Base-by-base conservation (phyloP, 2,113 vertebrate genomes). In the Limnothrissa miodon region DNA sequence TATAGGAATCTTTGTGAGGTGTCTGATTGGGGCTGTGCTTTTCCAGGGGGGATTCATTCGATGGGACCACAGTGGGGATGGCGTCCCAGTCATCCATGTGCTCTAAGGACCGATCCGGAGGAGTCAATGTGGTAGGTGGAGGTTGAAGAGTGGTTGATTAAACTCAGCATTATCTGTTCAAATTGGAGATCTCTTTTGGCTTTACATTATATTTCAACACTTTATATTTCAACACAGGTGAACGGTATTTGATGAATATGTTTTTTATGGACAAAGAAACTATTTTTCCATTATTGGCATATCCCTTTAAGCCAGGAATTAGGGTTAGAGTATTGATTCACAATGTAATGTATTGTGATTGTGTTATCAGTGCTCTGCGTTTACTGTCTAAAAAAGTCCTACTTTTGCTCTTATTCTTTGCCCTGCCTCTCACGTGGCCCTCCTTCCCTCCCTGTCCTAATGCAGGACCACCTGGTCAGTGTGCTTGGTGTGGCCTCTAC, bases 51-150 rank as follows among this genome's bases (percentile, higher is more conserved):
- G 87, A 86, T 4, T 91, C 85, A 0, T 97, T 98, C 19, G 93
- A 94, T 0, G 96, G 95, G 0, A 95, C 95, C 36, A 88, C 90
- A 0, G 96, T 98, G 80, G 98, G 98, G 23, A 97, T 96, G 93
- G 93, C 98, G 0, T 92, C 96, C 4, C 96, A 98, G 90, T 93
- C 91, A 4, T 98, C 97, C 86, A 95, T 99, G 93, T 99, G 98
- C 70, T 97, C 97, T 42, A 92, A 92, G 0, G 90, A 94, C 2
- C 89, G 94, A 45, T 99, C 98, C 0, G 98, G 97, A 0, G 98
- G 97, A 0, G 92, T 99, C 88, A 98, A 95, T 84, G 94, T 95
- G 96, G 98, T 99, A 85, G 94, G 97, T 74, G 5, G n/a, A n/a
- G n/a, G n/a, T 8, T 21, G 48, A 19, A 19, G 17, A 51, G 48